Base-by-base conservation (phyloP, 1,140 invertebrate genomes). In the Caerostris darwini region DNA sequence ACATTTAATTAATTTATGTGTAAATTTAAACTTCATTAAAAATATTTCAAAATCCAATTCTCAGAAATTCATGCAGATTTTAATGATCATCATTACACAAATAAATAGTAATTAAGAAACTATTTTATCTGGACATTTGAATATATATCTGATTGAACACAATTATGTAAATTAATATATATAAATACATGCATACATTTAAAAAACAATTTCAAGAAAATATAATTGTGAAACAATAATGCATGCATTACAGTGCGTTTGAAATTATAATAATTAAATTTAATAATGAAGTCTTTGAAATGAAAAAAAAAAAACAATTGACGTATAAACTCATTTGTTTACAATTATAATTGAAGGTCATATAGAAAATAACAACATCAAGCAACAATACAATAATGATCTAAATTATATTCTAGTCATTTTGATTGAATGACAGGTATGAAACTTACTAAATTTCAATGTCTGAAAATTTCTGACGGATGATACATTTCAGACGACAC, bases 381-480 rank as follows among this genome's bases (percentile, higher is more conserved):
- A 12, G 34, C 19, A 50, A 50, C 34, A 7, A 50, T 50, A 53
- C 10, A 53, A 53, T 50, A 14, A 53, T 53, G 19, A 53, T 50
- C 8, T 50, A 3, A 8, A 34, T 14, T 53, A 77, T 14, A 53
- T 50, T 50, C 50, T 50, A 77, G 5, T 12, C 3, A 77, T 12
- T 71, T 53, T 77, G 5, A 50, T 50, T 77, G 34, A 77, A 12
- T 77, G 8, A 3, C 71, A 77, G 71, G 71, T 77, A 56, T 59
- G 83, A 58, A 57, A 85, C 83, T 85, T 85, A 85, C 83, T 34
- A 17, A n/a, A 56, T 85, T 59, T 85, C 54, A 57, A 85, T n/a
- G 82, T 81, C 53, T 50, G 50, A n/a, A 50, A 77, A 77, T 77
- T 77, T 77, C 71, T 7, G 71, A 4, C 5, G 71, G 53, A 77